A percentile compares a stretch with the other conserved stretches of the same genome.
These are phyloP conservation scores for Pomatorhinus ruficollis DNA, from an alignment of 2,113 vertebrate genomes.

Conservation along the genomic window DNA sequence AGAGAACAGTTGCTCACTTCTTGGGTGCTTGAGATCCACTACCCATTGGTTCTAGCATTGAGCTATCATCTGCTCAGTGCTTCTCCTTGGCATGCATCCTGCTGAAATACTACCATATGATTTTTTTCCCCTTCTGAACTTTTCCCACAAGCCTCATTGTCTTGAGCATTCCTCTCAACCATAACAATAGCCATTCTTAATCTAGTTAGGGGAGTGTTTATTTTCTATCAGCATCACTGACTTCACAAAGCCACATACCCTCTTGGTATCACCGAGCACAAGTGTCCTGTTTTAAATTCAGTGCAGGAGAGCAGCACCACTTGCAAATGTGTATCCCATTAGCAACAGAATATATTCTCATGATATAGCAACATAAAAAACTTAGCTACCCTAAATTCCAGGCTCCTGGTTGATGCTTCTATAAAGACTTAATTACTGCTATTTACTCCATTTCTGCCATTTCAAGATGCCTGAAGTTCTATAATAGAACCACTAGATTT, in stretches of 20 bases:
- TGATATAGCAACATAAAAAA: not conserved
- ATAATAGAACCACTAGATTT: not conserved
- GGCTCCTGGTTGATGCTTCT: not conserved
- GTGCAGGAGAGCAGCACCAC: not conserved
- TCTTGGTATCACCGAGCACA: not conserved
- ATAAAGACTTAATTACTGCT: not conserved
- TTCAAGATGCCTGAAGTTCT: not conserved
- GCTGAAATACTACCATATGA: not conserved
- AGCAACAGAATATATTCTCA: not conserved
- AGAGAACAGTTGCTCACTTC: not conserved
- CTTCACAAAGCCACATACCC: not conserved
- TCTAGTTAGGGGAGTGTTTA: not conserved
- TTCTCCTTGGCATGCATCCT: not conserved
- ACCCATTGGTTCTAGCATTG: not conserved
- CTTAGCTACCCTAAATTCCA: not conserved
- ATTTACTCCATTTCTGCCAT: not conserved
- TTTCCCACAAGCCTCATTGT: not conserved
- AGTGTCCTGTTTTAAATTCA: not conserved
- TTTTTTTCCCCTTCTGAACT: not conserved
- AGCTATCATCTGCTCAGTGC: not conserved
- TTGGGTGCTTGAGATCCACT: not conserved
- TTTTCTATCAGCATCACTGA: not conserved
- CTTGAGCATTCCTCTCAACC: not conserved
- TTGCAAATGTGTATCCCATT: not conserved
- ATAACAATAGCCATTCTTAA: not conserved